Base-by-base conservation (phyloP, 2,888 invertebrate species). In the Sarcophaga rosellei region DNA sequence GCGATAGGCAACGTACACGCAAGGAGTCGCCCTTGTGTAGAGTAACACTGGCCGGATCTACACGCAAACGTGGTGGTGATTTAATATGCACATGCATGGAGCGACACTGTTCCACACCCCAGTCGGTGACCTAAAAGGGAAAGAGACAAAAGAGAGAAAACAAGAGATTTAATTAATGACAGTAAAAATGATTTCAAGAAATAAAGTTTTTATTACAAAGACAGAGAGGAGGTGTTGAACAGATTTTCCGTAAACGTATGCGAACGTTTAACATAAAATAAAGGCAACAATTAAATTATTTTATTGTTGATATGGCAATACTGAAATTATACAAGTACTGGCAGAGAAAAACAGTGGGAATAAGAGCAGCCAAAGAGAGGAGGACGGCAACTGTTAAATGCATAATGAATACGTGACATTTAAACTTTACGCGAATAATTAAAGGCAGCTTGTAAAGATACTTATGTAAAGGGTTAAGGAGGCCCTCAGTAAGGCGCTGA, bases 41-140 rank as follows among this genome's bases (percentile, higher is more conserved):
- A 2, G 96, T 96, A 15, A 95, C 94, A 89, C 95, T 96, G 93
- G 95, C 95, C 0, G 96, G 96, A 88, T 95, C 94, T 23, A 96
- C 94, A 89, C 95, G 95, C 59, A 96, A 94, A 69, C 94, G 93
- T 0, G 96, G 96, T n/a, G 95, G 94, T 63, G 94, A 94, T 88
- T 93, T 93, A 65, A 96, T 94, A 88, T 94, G 94, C 10, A 96
- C 93, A 88, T 94, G 94, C 80, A 95, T 92, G 75, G 95, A 95
- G 88, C 94, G 94, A 90, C 96, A 96, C 88, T 95, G 95, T 88
- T 95, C 95, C 70, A 95, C 93, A 75, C 95, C 95, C 94, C 95
- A 95, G 91, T 96, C 96, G 76, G 94, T 94, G 73, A 95, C 95
- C 93, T 95, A 95, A 89, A 95, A 95, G 63, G n/a, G 25, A 21